phyloP scores from a whole-genome alignment of 2,888 invertebrate genomes.

The Lepidocyrtinus sp. region DNA sequence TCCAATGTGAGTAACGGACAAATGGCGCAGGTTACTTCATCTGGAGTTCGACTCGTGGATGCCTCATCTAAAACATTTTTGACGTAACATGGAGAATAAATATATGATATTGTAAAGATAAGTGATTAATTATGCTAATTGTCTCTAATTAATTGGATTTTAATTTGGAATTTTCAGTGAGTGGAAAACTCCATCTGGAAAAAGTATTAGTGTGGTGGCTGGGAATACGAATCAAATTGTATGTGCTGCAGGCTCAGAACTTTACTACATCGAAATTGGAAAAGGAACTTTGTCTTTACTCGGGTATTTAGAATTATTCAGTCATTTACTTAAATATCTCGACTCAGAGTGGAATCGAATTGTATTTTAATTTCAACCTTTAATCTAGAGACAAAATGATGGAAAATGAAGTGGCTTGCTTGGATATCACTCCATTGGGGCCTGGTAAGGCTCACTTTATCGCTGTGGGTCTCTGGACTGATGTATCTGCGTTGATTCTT shows the following conservation, averaged over 20 bases:
- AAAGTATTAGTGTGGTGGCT: slow-evolving; percentile 90
- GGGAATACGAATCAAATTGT: slow-evolving; percentile 87
- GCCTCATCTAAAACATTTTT: slow-evolving; percentile 79
- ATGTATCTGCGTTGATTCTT: slow-evolving; percentile 92
- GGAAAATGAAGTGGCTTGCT: slow-evolving; percentile 95
- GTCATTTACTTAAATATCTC: no score
- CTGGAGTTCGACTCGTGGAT: slow-evolving; percentile 82
- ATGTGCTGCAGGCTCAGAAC: slow-evolving; percentile 88
- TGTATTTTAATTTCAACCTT: slow-evolving; percentile 1
- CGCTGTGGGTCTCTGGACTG: slow-evolving; percentile 97
- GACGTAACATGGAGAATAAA: slow-evolving; percentile 69
- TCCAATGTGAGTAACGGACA: slow-evolving; percentile 90
- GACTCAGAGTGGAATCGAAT: not conserved
- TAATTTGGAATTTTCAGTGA: slow-evolving; percentile 73
- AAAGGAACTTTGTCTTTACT: slow-evolving; percentile 79
- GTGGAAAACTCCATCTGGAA: slow-evolving; percentile 81
- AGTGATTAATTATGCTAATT: slow-evolving; percentile 1
- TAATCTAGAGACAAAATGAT: slow-evolving; percentile 79
- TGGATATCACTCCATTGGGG: slow-evolving; percentile 90
- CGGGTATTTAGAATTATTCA: slow-evolving; percentile 73
- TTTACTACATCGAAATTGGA: slow-evolving; percentile 86
- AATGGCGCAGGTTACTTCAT: slow-evolving; percentile 84
- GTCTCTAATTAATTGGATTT: not conserved
- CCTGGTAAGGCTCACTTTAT: slow-evolving; percentile 81
- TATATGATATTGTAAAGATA: not conserved